Evolutionary conservation across 37 sponge, comb jelly and placozoan genomes (phyloP).

Genomic region (Ephydatia muelleri): DNA sequence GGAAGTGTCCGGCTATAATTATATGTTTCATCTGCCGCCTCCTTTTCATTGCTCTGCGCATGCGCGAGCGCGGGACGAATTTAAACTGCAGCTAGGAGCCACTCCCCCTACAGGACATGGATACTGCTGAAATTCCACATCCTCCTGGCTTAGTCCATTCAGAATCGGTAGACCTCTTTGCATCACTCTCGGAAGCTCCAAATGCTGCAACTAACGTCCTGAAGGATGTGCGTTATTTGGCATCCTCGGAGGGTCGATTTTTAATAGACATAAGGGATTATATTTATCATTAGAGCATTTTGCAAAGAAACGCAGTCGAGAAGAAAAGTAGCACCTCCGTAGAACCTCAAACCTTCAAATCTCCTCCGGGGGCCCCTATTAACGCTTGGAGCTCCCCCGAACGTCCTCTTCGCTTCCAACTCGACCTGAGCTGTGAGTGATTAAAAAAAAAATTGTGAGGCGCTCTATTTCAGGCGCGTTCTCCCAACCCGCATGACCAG

Average conservation of each 20-base stretch:
- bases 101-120: neutral
- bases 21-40: neutral
- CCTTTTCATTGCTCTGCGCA: neutral
- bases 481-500: neutral
- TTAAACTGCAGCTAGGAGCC: neutral
- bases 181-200: conserved; percentile 10
- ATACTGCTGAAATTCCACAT: conserved; percentile 14
- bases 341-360: neutral
- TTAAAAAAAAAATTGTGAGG: neutral
- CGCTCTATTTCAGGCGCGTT: too few relatives aligned
- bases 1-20: neutral
- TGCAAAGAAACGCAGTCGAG: neutral
- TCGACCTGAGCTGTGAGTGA: conserved; percentile 12
- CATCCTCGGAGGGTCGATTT: neutral
- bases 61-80: neutral
- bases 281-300: neutral
- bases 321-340: neutral
- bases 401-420: neutral
- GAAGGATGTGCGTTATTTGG: neutral
- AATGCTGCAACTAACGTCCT: neutral
- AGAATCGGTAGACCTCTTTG: conserved; percentile 31
- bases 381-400: conserved; percentile 16
- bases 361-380: neutral
- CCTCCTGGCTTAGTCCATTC: conserved; percentile 72
- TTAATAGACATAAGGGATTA: neutral